Conservation (phyloP, 2,113 vertebrate genomes). For the Hymenochirus boettgeri region DNA sequence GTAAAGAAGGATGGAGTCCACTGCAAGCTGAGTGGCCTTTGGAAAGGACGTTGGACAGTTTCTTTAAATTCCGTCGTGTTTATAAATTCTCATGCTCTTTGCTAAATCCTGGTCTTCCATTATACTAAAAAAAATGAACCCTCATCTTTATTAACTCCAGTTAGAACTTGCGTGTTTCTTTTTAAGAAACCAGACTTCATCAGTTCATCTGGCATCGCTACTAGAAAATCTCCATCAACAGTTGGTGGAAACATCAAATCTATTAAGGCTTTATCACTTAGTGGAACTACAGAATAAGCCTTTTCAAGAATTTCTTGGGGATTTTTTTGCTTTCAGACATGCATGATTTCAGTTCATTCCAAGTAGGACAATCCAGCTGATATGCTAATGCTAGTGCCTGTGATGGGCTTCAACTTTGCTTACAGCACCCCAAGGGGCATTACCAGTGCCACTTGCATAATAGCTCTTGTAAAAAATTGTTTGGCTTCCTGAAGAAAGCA, state of each 20-base stretch:
- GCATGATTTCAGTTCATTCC: no score
- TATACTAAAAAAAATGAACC: constrained; percentile 53
- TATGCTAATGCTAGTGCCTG: constrained; percentile 46
- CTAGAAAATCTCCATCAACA: constrained; percentile 58
- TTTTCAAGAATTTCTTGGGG: constrained; percentile 25
- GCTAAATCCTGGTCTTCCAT: constrained; percentile 50
- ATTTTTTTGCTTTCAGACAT: constrained; percentile 13
- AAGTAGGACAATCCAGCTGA: constrained; percentile 53
- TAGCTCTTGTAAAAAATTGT: constrained; percentile 58
- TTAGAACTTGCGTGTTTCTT: constrained; percentile 54
- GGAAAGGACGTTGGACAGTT: constrained; percentile 40
- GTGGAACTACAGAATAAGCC: constrained; percentile 35
- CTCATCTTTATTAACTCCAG: constrained; percentile 60
- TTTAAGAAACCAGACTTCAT: constrained; percentile 38
- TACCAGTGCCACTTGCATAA: constrained; percentile 60
- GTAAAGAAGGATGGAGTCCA: constrained; percentile 46
- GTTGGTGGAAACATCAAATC: constrained; percentile 45
- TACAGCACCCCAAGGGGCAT: constrained; percentile 50
- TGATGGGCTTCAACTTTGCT: constrained; percentile 10
- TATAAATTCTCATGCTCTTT: constrained; percentile 50
- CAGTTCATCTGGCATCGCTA: constrained; percentile 48
- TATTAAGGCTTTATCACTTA: rapidly evolving
- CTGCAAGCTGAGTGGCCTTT: constrained; percentile 23
- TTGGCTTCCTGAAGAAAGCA: constrained; percentile 61
- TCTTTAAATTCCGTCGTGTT: constrained; percentile 50